phyloP scores from a whole-genome alignment of 2,888 invertebrate species.

The Bedellia somnulentella region DNA sequence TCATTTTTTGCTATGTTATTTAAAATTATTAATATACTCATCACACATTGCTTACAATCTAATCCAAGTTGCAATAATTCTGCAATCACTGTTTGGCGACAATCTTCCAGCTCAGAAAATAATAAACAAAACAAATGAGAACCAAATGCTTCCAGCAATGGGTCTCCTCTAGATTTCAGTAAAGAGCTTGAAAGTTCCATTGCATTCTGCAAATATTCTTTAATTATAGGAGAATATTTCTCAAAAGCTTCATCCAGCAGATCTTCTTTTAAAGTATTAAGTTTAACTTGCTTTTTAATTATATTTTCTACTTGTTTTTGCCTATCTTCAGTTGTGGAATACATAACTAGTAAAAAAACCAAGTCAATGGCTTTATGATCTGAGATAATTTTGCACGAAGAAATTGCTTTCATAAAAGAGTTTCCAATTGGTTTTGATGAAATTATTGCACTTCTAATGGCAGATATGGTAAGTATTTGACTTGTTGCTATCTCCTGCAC shows the following conservation, averaged over 20 bases:
- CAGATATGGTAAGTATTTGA: conserved; percentile 61
- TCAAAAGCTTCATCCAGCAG: conserved; percentile 59
- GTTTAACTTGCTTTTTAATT: conserved; percentile 65
- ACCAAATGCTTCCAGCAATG: conserved; percentile 59
- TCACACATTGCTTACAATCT: conserved; percentile 34
- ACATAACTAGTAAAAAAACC: conserved; percentile 65
- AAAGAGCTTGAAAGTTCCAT: conserved; percentile 60
- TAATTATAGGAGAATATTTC: conserved; percentile 56
- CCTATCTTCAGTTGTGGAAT: conserved; percentile 62
- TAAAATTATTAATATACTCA: conserved; percentile 32
- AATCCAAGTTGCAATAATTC: conserved; percentile 39
- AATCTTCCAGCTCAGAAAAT: conserved; percentile 39
- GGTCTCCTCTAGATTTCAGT: conserved; percentile 48
- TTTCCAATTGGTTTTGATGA: conserved; percentile 58
- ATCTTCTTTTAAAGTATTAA: conserved; percentile 58
- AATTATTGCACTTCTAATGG: conserved; percentile 58
- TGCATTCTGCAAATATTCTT: conserved; percentile 55
- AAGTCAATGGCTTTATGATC: conserved; percentile 71
- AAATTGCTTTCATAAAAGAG: conserved; percentile 61
- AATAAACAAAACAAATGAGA: conserved; percentile 58
- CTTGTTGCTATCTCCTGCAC: conserved; percentile 57
- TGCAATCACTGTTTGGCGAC: conserved; percentile 34
- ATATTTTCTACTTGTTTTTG: conserved; percentile 64
- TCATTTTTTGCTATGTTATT: conserved; percentile 39
- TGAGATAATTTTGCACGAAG: conserved; percentile 37